Evolutionary conservation across 2,113 vertebrate genomes (phyloP).

Genomic region (Malaclemys terrapin): DNA sequence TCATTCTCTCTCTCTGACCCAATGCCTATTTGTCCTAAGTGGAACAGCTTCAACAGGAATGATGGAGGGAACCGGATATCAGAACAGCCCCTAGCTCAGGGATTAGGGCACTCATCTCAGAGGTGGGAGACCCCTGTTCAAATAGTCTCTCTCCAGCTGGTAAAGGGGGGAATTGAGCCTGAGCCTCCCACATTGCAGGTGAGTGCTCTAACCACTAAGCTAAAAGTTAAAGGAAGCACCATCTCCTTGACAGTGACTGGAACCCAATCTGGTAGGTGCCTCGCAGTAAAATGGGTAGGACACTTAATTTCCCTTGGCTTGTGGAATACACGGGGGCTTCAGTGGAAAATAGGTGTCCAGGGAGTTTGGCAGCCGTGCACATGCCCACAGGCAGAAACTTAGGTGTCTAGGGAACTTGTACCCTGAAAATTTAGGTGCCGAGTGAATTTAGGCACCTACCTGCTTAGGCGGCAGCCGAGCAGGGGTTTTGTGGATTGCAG

Average conservation of each 20-base stretch:
- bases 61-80: neutral
- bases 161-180: neutral
- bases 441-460: neutral
- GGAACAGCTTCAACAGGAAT: neutral
- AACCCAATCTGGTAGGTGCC: neutral
- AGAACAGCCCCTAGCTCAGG: neutral
- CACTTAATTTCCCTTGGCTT: too few relatives aligned
- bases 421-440: neutral
- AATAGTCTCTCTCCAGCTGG: neutral
- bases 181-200: neutral
- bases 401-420: neutral
- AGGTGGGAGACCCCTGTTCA: neutral
- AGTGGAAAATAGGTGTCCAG: neutral
- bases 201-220: neutral
- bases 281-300: neutral
- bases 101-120: neutral
- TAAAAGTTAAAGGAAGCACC: neutral
- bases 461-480: neutral
- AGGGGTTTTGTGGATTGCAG: neutral
- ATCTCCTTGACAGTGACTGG: neutral
- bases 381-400: neutral
- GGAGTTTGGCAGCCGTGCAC: neutral
- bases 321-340: neutral
- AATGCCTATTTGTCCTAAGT: neutral
- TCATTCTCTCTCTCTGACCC: neutral